Percentiles rank a stretch among this genome's conserved stretches.
Conservation (phyloP, 2,113 vertebrate species). For the Ariopsis seemanni region DNA sequence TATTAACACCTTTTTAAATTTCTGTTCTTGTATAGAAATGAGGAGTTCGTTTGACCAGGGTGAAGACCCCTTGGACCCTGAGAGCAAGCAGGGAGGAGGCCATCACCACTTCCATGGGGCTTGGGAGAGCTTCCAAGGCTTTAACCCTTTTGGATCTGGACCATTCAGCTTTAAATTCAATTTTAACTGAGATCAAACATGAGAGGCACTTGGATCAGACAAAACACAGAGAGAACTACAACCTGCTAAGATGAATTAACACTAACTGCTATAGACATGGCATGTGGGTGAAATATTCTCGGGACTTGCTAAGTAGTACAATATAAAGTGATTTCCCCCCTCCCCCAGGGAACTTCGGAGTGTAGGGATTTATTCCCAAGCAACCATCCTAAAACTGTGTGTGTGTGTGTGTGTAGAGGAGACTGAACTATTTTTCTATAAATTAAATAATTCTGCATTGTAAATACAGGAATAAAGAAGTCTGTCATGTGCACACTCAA, state of each 20-base stretch:
- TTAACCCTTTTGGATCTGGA: constrained; percentile 95
- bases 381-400: constrained; percentile 48
- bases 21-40: constrained; percentile 78
- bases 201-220: background rate
- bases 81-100: constrained; percentile 87
- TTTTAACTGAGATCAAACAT: constrained; percentile 81
- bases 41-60: constrained; percentile 93
- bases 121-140: constrained; percentile 90
- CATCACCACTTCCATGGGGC: constrained; percentile 83
- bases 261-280: background rate
- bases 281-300: background rate
- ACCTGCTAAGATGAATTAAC: constrained; percentile 36
- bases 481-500: no score
- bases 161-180: constrained; percentile 96
- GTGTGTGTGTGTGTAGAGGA: constrained; percentile 61
- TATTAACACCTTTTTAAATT: background rate
- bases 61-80: constrained; percentile 92
- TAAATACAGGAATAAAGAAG: constrained; percentile 66
- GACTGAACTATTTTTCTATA: constrained; percentile 75
- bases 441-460: constrained; percentile 66
- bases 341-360: constrained; percentile 43
- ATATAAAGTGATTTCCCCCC: constrained; percentile 41
- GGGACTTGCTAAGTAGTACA: constrained; percentile 32
- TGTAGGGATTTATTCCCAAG: constrained; percentile 35
- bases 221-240: constrained; percentile 14